Evolutionary conservation across 2,888 invertebrate genomes (phyloP).

Genomic region (Lordiphosa andalusiaca): DNA sequence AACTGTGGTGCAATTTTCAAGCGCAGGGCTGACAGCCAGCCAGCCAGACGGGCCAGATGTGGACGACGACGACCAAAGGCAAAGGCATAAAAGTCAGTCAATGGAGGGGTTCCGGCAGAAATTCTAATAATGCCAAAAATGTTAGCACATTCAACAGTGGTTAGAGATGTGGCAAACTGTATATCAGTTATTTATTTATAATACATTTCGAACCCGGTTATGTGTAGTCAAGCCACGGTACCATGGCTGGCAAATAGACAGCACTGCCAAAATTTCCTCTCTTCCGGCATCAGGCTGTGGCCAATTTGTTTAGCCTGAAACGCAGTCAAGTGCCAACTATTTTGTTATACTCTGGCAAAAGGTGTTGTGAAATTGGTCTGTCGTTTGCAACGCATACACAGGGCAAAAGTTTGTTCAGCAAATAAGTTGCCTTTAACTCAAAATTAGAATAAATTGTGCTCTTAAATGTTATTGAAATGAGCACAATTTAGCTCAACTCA

Average conservation of each 20-base stretch:
- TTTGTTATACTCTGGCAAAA: no score
- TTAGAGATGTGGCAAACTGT: not conserved
- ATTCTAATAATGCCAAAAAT: conserved; percentile 59
- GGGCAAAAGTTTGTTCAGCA: no score
- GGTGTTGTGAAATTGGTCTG: no score
- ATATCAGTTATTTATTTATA: not conserved
- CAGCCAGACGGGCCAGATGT: conserved; percentile 23
- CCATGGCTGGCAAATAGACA: conserved; percentile 23
- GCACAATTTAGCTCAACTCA: no score
- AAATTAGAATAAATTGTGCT: no score
- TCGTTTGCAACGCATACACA: no score
- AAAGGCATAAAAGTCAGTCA: conserved; percentile 37
- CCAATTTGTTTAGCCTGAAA: conserved; percentile 49
- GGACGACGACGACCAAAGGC: conserved; percentile 10
- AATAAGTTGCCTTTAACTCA: no score
- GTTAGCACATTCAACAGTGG: conserved; percentile 29
- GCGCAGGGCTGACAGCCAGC: conserved; percentile 30
- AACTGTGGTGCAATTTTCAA: conserved; percentile 34
- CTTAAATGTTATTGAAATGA: no score
- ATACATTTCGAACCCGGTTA: not conserved
- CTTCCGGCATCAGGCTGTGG: conserved; percentile 24
- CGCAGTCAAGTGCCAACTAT: conserved; percentile 51
- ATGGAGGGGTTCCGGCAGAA: conserved; percentile 19
- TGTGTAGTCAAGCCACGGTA: conserved; percentile 4
- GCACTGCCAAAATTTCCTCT: conserved; percentile 14